phyloP scores from a whole-genome alignment of 2,888 invertebrate species.

The Orchesellides sinensis region DNA sequence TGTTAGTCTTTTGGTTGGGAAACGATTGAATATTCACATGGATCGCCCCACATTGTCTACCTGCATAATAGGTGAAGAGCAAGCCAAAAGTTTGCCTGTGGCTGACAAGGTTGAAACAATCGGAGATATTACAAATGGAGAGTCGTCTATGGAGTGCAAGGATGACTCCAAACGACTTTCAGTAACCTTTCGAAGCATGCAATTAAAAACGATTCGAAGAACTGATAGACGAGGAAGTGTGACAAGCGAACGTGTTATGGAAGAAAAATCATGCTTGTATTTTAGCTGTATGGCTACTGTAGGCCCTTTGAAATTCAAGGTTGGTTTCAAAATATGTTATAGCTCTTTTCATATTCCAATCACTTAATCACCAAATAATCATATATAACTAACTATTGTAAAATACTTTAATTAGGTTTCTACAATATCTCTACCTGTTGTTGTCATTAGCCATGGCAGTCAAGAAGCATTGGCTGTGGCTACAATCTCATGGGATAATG shows the following conservation, averaged over 20 bases:
- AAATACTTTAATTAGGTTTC: conserved; percentile 18
- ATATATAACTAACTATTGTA: no score
- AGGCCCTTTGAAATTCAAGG: conserved; percentile 61
- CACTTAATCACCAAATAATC: no score
- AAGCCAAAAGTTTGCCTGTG: conserved; percentile 34
- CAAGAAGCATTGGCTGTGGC: conserved; percentile 68
- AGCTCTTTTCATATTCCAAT: no score
- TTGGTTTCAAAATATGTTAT: not conserved
- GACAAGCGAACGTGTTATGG: conserved; percentile 66
- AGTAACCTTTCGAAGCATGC: conserved; percentile 53
- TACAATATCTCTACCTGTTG: conserved; percentile 61
- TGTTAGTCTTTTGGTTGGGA: conserved; percentile 62
- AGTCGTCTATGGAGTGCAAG: conserved; percentile 50
- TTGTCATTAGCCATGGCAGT: conserved; percentile 67
- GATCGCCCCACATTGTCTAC: conserved; percentile 37
- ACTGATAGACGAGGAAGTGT: conserved; percentile 57
- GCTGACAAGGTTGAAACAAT: conserved; percentile 18
- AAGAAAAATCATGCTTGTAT: conserved; percentile 67
- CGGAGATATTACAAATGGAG: conserved; percentile 53
- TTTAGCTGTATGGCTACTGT: conserved; percentile 49
- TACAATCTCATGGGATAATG: conserved; percentile 68
- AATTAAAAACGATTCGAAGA: conserved; percentile 59
- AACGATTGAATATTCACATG: conserved; percentile 60
- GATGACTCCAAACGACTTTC: conserved; percentile 41
- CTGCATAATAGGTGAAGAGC: conserved; percentile 60